These are phyloP conservation scores for Lophotriccus pileatus DNA, from an alignment of 2,797 vertebrate species.

Conservation along the genomic window DNA sequence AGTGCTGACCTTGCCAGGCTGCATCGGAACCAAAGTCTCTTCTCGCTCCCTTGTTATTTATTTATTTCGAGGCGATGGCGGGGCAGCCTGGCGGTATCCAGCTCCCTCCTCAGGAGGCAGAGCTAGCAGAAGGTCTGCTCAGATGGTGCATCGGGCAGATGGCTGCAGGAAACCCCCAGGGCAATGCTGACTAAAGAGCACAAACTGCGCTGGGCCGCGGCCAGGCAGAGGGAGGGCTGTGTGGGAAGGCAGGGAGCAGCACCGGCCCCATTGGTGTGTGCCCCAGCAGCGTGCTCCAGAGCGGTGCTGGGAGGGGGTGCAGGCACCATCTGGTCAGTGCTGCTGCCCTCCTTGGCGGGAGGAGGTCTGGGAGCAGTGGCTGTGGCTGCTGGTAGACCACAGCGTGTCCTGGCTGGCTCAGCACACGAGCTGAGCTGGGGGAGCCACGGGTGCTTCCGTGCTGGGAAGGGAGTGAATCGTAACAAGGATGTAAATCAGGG, in stretches of 20 bases:
- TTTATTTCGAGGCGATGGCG: background rate
- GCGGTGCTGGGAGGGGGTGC: fast-evolving
- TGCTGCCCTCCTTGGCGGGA: background rate
- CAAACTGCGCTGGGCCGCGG: background rate
- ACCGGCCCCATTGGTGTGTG: fast-evolving
- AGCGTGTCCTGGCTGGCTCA: background rate
- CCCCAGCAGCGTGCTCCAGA: fast-evolving
- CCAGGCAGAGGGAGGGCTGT: background rate
- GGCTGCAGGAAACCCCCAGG: conserved; percentile 46
- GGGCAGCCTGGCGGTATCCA: background rate
- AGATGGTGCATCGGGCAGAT: conserved; percentile 45
- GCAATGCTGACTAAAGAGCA: conserved; percentile 27
- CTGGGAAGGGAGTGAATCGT: background rate
- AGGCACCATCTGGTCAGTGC: background rate
- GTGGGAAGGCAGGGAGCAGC: background rate
- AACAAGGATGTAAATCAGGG: background rate
- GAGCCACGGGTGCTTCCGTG: background rate
- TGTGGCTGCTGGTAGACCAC: background rate
- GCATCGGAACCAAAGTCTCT: background rate
- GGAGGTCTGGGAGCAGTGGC: background rate
- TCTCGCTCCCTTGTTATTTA: background rate
- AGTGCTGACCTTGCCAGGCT: background rate
- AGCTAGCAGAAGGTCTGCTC: conserved; percentile 55
- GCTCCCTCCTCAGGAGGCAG: background rate
- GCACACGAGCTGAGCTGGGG: background rate